These are phyloP conservation scores for Picathartes gymnocephalus DNA, from an alignment of 2,113 vertebrate genomes.

Conservation along the genomic window DNA sequence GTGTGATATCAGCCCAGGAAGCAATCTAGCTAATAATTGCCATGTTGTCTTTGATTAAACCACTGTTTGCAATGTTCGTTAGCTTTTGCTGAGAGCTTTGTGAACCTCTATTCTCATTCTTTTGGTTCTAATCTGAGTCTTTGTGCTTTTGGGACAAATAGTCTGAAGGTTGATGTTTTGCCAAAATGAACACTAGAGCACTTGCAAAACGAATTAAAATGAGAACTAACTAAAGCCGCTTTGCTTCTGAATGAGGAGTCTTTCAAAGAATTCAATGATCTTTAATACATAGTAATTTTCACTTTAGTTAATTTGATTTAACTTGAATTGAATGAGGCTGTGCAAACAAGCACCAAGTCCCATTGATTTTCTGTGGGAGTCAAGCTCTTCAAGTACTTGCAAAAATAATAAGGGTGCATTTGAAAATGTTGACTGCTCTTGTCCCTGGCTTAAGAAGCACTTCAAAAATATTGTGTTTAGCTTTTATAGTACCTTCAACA, in stretches of 20 bases:
- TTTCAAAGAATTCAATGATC: conserved; percentile 50
- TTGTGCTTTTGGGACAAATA: conserved; percentile 42
- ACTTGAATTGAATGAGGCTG: neutral
- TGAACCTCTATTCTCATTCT: neutral
- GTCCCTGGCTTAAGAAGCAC: neutral
- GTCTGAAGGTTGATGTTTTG: conserved; percentile 45
- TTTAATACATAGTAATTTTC: conserved; percentile 44
- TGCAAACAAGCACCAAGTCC: neutral
- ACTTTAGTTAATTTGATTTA: conserved; percentile 49
- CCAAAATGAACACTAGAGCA: conserved; percentile 29
- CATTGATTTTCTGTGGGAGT: conserved; percentile 3
- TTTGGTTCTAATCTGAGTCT: conserved; percentile 35
- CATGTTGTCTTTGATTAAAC: conserved; percentile 25
- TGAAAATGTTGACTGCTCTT: conserved; percentile 10
- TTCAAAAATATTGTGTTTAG: neutral
- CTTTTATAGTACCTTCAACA: neutral
- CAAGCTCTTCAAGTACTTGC: neutral
- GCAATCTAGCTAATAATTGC: conserved; percentile 40
- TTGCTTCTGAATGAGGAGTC: conserved; percentile 35
- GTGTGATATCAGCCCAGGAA: neutral
- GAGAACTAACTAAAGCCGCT: conserved; percentile 35
- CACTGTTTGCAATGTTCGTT: conserved; percentile 38
- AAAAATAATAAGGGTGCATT: neutral
- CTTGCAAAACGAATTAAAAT: conserved; percentile 34
- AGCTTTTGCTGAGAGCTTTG: conserved; percentile 22